Base-by-base conservation (phyloP, 2,888 invertebrate genomes). In the Leptinotarsa peninsularis region DNA sequence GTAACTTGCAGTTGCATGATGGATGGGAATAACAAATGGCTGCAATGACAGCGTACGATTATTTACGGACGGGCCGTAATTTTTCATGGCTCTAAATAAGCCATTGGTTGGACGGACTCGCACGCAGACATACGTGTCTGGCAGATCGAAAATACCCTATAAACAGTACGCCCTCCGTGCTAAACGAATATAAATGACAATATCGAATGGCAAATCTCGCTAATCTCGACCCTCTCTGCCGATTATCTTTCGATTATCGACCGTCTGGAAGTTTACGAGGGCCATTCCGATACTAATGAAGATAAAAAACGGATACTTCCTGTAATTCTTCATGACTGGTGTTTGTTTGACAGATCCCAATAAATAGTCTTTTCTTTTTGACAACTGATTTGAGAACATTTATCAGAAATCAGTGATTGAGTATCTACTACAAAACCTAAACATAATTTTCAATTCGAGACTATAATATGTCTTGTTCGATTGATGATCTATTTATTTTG, bases 141-240 rank as follows among this genome's bases (percentile, higher is more conserved):
- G 70, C 74, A 73, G 78, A 74, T 15, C 23, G 70, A 52, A 52
- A 49, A 49, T 27, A 21, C 52, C 52, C 66, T 21, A 69, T 56
- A 56, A 69, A 56, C 69, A 27, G 43, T 56, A 15, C 50, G 67
- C 73, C 73, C 73, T 68, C 60, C 58, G 58, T 49, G 66, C 84
- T 86, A 87, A 87, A 87, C 87, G 87, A 87, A 87, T 86, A 87
- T 87, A 87, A 87, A 87, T 86, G 87, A 87, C 86, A 85, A 85
- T 86, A 86, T 87, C 86, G 86, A 86, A 87, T 86, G 85, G 84
- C 84, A 85, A 87, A 87, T 87, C 87, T 85, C 81, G 85, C 87
- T 87, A 87, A 87, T 87, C 87, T 85, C 84, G 85, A 81, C 84
- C 83, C 86, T 71, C 72, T 82, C 67, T 76, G 79, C 27, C 83